Base-by-base conservation (phyloP, 2,888 invertebrate species). In the Penaeus monodon region DNA sequence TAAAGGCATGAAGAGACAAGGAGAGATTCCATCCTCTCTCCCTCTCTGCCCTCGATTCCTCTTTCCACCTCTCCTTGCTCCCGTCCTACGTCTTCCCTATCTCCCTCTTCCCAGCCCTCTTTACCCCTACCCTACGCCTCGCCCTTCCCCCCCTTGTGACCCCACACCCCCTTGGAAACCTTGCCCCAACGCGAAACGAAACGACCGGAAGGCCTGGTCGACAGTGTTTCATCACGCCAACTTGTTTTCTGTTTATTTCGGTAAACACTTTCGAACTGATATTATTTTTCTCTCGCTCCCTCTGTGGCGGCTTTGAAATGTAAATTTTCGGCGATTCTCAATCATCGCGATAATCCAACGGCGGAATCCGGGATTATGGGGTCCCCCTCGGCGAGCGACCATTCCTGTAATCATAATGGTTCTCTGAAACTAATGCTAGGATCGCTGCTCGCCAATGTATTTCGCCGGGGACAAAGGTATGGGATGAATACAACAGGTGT, bases 381-480 rank as follows among this genome's bases (percentile, higher is more conserved):
- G 70, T 70, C 77, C 84, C 84, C 84, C 77, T 77, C 84, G 77
- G 66, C 77, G 29, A 66, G 49, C 49, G 44, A 65, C 77, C 76
- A 84, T 78, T 84, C 77, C 65, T 78, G 77, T 84, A 49, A 78
- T 84, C 77, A 84, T 84, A 77, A 84, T 68, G 77, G 84, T 84
- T 66, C 77, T 84, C 68, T 65, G 84, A 78, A 84, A 84, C 77
- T 84, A 84, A 84, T 84, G 66, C 84, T 84, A 68, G 84, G 84
- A 84, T 84, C 76, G 84, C 77, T 84, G 84, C 24, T 20, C 57
- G 57, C 76, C 77, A 49, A 49, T 70, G 77, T 84, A 78, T 84
- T 84, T 84, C 66, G 77, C 84, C 68, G 57, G 57, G 49, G 57
- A 57, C 57, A 57, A 57, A 57, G 57, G 57, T 57, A 57, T 57